Conservation (phyloP, 2,888 invertebrate species). For the Cataglyphis cursor region DNA sequence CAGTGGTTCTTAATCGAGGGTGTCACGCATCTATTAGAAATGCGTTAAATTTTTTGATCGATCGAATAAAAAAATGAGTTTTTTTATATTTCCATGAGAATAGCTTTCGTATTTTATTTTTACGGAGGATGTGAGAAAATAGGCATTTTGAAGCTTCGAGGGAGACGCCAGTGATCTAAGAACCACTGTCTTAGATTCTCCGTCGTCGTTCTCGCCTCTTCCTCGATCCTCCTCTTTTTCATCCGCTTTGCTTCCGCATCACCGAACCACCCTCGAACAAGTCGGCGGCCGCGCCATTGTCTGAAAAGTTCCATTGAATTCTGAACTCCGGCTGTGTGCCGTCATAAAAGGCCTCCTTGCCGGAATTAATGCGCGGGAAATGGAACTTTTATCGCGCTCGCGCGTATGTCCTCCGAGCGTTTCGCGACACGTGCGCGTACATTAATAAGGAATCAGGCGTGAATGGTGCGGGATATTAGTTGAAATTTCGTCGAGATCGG, state of each 20-base stretch:
- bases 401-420: slow-evolving; percentile 27
- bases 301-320: slow-evolving; percentile 82
- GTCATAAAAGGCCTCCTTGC: slow-evolving; percentile 78
- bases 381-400: slow-evolving; percentile 74
- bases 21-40: not conserved
- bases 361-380: slow-evolving; percentile 79
- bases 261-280: slow-evolving; percentile 70
- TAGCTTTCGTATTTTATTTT: not conserved
- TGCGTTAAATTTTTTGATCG: not conserved
- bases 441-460: slow-evolving; percentile 35
- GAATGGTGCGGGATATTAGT: slow-evolving; percentile 13
- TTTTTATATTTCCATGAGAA: not conserved
- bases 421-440: slow-evolving; percentile 33
- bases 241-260: slow-evolving; percentile 55
- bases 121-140: not conserved
- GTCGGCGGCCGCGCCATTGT: slow-evolving; percentile 77
- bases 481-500: slow-evolving; percentile 20
- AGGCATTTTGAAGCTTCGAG: not conserved
- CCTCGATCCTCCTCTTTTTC: slow-evolving; percentile 47
- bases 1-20: slow-evolving; percentile 39
- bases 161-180: not conserved
- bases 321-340: slow-evolving; percentile 69
- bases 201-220: slow-evolving; percentile 10
- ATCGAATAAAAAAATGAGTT: not conserved
- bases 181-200: slow-evolving; percentile 39